phyloP scores from a whole-genome alignment of 2,797 vertebrate genomes.

The Gouania willdenowi region DNA sequence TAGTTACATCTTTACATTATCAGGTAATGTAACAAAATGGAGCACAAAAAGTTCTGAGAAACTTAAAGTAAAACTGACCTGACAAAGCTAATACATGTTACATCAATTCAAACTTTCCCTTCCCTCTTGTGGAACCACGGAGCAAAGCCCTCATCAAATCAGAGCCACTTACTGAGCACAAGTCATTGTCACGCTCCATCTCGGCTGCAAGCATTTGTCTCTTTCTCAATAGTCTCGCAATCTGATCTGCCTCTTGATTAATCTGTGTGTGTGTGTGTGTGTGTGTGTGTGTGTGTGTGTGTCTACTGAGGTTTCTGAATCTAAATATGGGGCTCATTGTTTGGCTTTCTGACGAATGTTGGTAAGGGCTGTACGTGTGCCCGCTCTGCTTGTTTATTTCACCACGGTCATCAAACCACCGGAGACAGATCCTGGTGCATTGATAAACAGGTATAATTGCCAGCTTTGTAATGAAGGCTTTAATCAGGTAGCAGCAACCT shows the following conservation, averaged over 20 bases:
- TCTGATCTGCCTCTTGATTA: constrained; percentile 44
- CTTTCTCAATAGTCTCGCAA: constrained; percentile 18
- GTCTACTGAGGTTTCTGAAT: constrained; percentile 22
- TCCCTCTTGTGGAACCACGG: constrained; percentile 9
- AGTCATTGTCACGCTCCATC: constrained; percentile 13
- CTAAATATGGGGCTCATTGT: constrained; percentile 24
- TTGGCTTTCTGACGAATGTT: constrained; percentile 18
- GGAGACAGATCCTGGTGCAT: background rate
- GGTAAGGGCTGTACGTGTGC: constrained; percentile 18
- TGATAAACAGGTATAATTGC: constrained; percentile 1
- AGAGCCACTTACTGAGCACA: constrained; percentile 4
- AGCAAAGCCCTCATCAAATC: constrained; percentile 20
- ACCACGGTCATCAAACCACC: constrained; percentile 23
- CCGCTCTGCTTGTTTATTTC: constrained; percentile 17
- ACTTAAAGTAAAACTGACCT: too few relatives aligned
- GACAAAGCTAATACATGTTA: background rate
- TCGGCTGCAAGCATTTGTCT: background rate
- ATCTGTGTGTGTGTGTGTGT: constrained; percentile 2
- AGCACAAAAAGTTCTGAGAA: too few relatives aligned
- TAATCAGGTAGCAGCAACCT: constrained; percentile 7
- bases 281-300: background rate
- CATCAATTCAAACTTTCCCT: constrained; percentile 8
- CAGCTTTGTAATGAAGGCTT: constrained; percentile 1
- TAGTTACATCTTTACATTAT: too few relatives aligned
- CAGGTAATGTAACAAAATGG: too few relatives aligned